A percentile compares a stretch with the other conserved stretches of the same genome.
Conservation (phyloP, 1,140 invertebrate species). For the Vollenhovia emeryi region DNA sequence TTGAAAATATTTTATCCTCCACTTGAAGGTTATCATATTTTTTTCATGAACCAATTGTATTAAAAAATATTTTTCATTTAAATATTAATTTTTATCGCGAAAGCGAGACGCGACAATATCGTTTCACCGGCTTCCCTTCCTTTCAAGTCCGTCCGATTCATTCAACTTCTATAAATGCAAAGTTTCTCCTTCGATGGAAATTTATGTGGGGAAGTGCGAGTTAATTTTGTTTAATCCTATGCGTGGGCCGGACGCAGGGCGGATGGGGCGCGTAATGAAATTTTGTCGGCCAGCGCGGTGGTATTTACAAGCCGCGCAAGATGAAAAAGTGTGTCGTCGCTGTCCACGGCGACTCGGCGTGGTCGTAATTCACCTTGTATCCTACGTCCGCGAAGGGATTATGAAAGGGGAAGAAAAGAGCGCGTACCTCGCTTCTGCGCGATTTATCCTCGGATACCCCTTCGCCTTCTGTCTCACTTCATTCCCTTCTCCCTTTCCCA, state of each 20-base stretch:
- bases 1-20: not conserved
- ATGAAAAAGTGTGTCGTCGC: conserved; percentile 38
- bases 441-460: conserved; percentile 6
- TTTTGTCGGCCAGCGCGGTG: not conserved
- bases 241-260: not conserved
- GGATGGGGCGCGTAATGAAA: conserved; percentile 34
- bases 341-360: not conserved
- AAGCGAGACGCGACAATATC: not conserved
- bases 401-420: conserved; percentile 4
- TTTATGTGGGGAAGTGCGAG: not conserved
- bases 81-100: not conserved
- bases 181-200: conserved; percentile 21
- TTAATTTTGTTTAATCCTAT: conserved; percentile 34
- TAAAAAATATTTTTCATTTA: not conserved
- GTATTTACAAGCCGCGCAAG: conserved; percentile 32
- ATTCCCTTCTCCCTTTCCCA: not conserved
- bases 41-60: not conserved
- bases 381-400: not conserved
- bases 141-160: not conserved
- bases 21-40: not conserved
- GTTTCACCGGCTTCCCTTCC: not conserved
- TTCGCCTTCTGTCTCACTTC: not conserved
- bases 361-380: conserved; percentile 19
- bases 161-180: not conserved
- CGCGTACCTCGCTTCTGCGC: conserved; percentile 2